Evolutionary conservation across 1,140 invertebrate genomes (phyloP), one percentile per base, ranked within the genome.

Genomic region (Drusus annulatus): DNA sequence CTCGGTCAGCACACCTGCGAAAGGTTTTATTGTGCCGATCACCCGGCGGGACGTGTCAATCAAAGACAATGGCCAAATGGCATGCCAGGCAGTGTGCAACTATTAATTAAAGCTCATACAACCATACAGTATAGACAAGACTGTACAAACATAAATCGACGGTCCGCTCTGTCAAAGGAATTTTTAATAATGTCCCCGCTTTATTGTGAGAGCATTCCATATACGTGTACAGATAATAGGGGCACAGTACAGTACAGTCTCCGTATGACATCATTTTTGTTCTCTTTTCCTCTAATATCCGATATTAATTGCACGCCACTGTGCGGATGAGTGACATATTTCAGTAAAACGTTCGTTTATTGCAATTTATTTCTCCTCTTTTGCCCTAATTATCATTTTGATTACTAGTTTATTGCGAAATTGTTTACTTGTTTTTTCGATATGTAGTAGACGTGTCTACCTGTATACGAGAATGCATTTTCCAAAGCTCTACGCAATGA

Each of bases 141-240:
- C 36, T 45, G 31, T 63, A 76, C 58, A 76, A 76, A 86, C 85
- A 87, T 87, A 88, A 87, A 88, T 88, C 87, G 88, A 86, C 84
- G 86, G 80, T 85, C 85, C 85, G 82, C 52, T 36, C 85, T 86
- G 85, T 86, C 87, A 89, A 89, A 89, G 85, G 87, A 88, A 89
- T 89, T 89, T 89, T 88, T 89, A 89, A 89, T 89, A 87, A 85
- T 84, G 84, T 84, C 84, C 74, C 52, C 25, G 54, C 36, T 76
- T 76, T 62, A 75, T 75, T 51, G n/a, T 71, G 36, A 51, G 68
- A 45, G 68, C 36, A 52, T 71, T 71, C 23, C n/a, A 51, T n/a
- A 21, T n/a, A 52, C 17, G 45, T 69, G 60, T 63, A 23, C 23
- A 45, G 36, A 45, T 7, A 13, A 45, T 45, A 45, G 8, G 36